phyloP scores from a whole-genome alignment of 2,888 invertebrate species.

The Phania funesta region DNA sequence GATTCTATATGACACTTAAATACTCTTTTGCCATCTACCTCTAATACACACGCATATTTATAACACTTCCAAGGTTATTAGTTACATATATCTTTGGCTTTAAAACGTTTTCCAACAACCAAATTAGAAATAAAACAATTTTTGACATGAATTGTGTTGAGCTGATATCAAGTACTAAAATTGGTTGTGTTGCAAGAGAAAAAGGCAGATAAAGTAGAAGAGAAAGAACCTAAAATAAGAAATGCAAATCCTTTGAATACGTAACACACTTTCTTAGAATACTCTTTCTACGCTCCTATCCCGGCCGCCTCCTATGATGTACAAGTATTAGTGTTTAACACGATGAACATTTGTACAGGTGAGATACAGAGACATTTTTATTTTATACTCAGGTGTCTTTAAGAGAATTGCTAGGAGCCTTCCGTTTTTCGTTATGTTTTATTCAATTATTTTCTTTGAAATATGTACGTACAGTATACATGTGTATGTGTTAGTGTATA shows the following conservation, averaged over 20 bases:
- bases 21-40: not conserved
- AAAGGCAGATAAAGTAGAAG: not conserved
- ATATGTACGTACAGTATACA: not conserved
- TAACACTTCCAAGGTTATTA: constrained; percentile 23
- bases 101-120: not conserved
- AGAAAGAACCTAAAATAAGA: constrained; percentile 23
- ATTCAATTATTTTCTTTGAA: constrained; percentile 23
- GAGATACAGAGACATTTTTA: constrained; percentile 37
- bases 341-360: constrained; percentile 5
- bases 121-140: not conserved
- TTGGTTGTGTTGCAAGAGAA: not conserved
- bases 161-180: constrained; percentile 15
- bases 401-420: constrained; percentile 26
- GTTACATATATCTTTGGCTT: not conserved
- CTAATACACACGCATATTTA: not conserved
- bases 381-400: not conserved
- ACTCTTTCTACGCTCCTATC: not conserved
- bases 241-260: constrained; percentile 53
- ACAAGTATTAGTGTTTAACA: not conserved
- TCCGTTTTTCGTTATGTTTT: constrained; percentile 29
- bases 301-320: not conserved
- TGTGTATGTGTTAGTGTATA: not conserved
- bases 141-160: not conserved
- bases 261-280: not conserved
- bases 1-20: not conserved